Evolutionary conservation across 23 tunicate species (phyloP), one percentile per base, ranked within the genome.

Genomic region (Ciona savignyi): DNA sequence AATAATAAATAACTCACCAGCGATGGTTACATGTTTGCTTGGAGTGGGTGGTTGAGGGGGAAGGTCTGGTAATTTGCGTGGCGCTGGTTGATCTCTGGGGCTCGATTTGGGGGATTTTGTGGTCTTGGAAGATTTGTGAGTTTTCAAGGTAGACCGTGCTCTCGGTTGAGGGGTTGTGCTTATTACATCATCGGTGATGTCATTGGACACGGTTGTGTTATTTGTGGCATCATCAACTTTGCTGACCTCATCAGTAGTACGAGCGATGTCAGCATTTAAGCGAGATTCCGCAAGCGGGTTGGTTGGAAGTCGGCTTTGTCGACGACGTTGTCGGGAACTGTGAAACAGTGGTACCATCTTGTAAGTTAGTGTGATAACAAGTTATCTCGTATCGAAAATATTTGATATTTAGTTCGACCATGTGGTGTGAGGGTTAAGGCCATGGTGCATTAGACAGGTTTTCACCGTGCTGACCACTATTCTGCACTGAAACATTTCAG

Each of bases 41-140:
- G 75, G 75, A n/a, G 64, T 25, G 32, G 76, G 76, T 25, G 64
- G 1, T 6, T 72, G 27, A 1, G 76, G 76, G 32, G 73, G 73
- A 23, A 34, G 73, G 2, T 27, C 22, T 19, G 67, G 67, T 63
- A 63, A 25, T 22, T 63, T 11, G 4, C 67, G 67, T n/a, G 67
- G 27, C n/a, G 76, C 61, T 72, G 65, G 64, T 22, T 30, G 20
- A 27, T 33, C 1, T n/a, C 67, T 63, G 28, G 67, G 67, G 67
- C 67, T 63, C 22, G 67, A 20, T n/a, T 23, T 63, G 4, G 67
- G 67, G 26, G 76, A 49, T 27, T 30, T 62, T 27, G 68, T 23
- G 19, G 35, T 62, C 0, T 32, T 60, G 29, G 60, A n/a, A 31
- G 30, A n/a, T 19, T 65, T 25, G 69, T 6, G 20, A 21, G 19